These are phyloP conservation scores for Copidosoma aretas DNA, from an alignment of 2,888 invertebrate species.

Conservation along the genomic window DNA sequence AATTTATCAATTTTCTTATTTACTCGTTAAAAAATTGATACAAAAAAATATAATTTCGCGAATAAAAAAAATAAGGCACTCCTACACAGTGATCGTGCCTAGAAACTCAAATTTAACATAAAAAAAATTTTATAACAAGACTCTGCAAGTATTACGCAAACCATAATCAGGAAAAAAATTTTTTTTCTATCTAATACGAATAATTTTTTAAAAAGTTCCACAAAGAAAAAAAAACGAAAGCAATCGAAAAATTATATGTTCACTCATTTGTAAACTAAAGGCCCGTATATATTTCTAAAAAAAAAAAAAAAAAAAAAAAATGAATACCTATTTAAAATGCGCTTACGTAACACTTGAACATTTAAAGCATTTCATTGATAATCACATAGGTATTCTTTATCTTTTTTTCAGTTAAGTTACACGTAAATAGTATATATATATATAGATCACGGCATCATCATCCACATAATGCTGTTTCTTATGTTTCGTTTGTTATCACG, in stretches of 20 bases:
- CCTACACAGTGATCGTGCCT: too few relatives aligned
- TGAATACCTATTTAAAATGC: background rate
- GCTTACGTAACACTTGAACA: background rate
- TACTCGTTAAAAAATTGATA: too few relatives aligned
- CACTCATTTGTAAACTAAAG: background rate
- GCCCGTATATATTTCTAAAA: background rate
- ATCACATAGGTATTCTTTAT: slow-evolving; percentile 1
- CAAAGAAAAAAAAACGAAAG: background rate
- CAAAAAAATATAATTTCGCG: too few relatives aligned
- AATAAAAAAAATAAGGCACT: too few relatives aligned
- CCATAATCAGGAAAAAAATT: background rate
- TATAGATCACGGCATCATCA: slow-evolving; percentile 13
- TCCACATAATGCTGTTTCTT: slow-evolving; percentile 5
- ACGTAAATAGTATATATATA: slow-evolving; percentile 17
- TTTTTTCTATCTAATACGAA: too few relatives aligned
- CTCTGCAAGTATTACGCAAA: background rate
- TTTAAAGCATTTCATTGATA: background rate
- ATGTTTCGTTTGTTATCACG: slow-evolving; percentile 15
- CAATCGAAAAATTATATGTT: background rate
- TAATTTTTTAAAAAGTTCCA: background rate
- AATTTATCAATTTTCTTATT: too few relatives aligned
- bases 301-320: background rate
- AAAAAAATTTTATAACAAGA: background rate
- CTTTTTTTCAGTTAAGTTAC: background rate
- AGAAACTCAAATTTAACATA: background rate